phyloP scores from a whole-genome alignment of 2,888 invertebrate species.

The Urechis unicinctus region DNA sequence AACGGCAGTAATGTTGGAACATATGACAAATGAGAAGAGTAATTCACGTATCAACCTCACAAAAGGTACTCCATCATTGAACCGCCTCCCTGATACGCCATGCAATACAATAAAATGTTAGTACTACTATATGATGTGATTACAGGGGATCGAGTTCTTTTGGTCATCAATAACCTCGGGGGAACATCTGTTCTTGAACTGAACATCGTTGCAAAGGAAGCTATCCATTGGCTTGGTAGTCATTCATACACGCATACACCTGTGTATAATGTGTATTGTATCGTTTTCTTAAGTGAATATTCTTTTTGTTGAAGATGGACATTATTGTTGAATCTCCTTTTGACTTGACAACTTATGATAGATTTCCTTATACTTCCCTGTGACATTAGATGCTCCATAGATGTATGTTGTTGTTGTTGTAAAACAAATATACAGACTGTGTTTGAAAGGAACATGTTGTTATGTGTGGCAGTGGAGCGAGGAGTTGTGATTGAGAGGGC shows the following conservation, averaged over 20 bases:
- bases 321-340: no score
- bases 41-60: conserved; percentile 28
- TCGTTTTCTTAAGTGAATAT: no score
- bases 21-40: conserved; percentile 47
- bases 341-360: no score
- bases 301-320: no score
- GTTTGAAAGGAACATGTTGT: background rate
- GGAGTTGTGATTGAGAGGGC: conserved; percentile 56
- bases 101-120: no score
- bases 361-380: no score
- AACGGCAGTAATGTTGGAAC: conserved; percentile 49
- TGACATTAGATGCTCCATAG: no score
- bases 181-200: conserved; percentile 69
- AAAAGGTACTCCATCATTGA: background rate
- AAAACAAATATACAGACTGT: no score
- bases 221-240: conserved; percentile 61
- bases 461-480: conserved; percentile 1
- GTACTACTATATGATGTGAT: no score
- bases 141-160: conserved; percentile 55
- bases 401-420: no score
- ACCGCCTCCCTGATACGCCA: background rate
- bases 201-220: conserved; percentile 65
- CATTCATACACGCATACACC: no score
- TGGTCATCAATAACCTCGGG: conserved; percentile 74
- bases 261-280: no score